Conservation (phyloP, 2,797 vertebrate species). For the Chiroxiphia lanceolata region DNA sequence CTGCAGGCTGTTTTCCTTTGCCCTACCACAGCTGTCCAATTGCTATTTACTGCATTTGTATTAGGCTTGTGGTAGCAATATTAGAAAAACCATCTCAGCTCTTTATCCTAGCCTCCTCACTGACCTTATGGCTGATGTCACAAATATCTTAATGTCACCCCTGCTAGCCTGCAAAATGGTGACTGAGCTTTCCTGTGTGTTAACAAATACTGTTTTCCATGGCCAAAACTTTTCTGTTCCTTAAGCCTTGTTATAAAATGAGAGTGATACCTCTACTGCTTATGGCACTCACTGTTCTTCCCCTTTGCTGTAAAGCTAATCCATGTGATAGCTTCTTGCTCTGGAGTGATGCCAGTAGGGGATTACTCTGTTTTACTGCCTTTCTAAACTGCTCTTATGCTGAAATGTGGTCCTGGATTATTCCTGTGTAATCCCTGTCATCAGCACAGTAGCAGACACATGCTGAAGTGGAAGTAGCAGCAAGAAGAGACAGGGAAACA, state of each 20-base stretch:
- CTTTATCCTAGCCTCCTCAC: not conserved
- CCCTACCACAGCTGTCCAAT: not conserved
- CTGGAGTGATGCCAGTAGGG: conserved; percentile 4
- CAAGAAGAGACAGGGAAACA: not conserved
- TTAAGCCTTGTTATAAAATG: not conserved
- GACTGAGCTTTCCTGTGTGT: not conserved
- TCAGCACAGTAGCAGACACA: not conserved
- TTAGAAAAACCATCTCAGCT: not conserved
- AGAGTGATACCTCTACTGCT: not conserved
- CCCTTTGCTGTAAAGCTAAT: not conserved
- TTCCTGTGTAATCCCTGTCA: not conserved
- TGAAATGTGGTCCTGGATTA: conserved; percentile 37
- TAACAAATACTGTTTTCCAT: not conserved
- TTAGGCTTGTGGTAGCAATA: not conserved
- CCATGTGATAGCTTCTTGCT: not conserved
- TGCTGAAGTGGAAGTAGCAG: not conserved
- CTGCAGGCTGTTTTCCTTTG: not conserved
- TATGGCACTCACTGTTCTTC: not conserved
- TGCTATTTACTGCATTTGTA: not conserved
- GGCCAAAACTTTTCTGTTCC: not conserved
- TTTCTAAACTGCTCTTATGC: not conserved
- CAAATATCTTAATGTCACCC: not conserved
- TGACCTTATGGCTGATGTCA: not conserved
- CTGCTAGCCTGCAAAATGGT: not conserved
- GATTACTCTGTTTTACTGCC: conserved; percentile 1